These are phyloP conservation scores for Pogona vitticeps DNA, from an alignment of 2,113 vertebrate genomes.

Conservation along the genomic window DNA sequence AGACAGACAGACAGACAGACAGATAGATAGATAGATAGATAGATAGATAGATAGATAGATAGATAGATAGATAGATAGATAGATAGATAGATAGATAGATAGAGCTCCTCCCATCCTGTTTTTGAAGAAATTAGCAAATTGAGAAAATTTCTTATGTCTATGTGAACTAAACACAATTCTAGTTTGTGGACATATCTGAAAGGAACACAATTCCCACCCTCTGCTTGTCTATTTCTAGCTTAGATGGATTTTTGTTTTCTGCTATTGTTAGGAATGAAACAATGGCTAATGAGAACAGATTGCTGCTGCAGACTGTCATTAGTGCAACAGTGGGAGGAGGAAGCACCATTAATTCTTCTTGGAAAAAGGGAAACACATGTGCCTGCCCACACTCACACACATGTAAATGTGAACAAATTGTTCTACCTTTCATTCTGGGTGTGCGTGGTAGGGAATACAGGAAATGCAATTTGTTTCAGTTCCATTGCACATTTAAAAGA, in stretches of 20 bases:
- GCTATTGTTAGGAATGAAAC: slow-evolving; percentile 1
- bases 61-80: too few relatives aligned
- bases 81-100: too few relatives aligned
- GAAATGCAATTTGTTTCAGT: background rate
- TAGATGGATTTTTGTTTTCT: background rate
- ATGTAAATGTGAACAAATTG: accelerated
- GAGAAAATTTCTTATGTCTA: background rate
- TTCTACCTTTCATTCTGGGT: background rate
- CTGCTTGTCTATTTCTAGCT: background rate
- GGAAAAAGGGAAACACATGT: accelerated
- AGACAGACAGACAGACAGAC: too few relatives aligned
- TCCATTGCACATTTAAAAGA: background rate
- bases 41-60: too few relatives aligned
- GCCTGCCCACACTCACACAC: too few relatives aligned
- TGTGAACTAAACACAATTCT: background rate
- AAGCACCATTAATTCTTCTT: background rate
- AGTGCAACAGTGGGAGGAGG: background rate
- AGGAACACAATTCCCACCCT: background rate
- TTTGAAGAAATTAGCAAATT: background rate
- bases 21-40: too few relatives aligned
- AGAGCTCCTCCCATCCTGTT: background rate
- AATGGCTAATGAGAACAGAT: background rate
- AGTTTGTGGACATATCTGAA: too few relatives aligned
- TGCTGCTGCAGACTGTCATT: background rate
- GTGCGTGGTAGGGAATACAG: background rate